phyloP scores from a whole-genome alignment of 2,888 invertebrate genomes.

The Lymantria monacha region DNA sequence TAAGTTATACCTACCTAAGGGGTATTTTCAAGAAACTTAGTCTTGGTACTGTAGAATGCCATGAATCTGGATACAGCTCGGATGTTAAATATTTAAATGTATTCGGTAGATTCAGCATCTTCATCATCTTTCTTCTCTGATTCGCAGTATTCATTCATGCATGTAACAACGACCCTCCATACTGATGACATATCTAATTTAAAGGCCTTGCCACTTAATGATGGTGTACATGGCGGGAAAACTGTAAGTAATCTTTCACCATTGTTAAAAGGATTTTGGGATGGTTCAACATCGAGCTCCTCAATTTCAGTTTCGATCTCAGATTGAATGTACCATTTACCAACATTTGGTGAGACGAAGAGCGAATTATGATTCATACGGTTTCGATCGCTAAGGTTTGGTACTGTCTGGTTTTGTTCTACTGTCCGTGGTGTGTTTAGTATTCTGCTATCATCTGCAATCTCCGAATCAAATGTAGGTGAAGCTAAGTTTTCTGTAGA shows the following conservation, averaged over 20 bases:
- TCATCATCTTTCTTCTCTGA: not conserved
- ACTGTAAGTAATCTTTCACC: not conserved
- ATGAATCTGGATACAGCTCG: too few species aligned
- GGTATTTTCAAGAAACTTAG: too few species aligned
- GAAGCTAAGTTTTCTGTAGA: too few species aligned
- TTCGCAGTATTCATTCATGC: not conserved
- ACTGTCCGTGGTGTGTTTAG: not conserved
- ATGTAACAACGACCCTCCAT: not conserved
- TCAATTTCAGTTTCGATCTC: not conserved
- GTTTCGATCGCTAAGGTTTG: not conserved
- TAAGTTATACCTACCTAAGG: too few species aligned
- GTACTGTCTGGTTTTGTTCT: not conserved
- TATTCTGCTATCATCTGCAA: too few species aligned
- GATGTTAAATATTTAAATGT: too few species aligned
- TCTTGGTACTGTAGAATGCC: too few species aligned
- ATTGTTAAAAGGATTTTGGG: not conserved
- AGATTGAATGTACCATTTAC: too few species aligned
- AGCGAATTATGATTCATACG: too few species aligned
- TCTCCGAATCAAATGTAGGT: too few species aligned
- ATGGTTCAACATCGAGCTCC: not conserved
- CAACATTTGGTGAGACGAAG: too few species aligned
- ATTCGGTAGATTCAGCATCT: too few species aligned
- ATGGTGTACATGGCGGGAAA: not conserved
- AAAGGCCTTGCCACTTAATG: not conserved
- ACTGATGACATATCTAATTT: not conserved